These are phyloP conservation scores for Brachypalpus laphriformis DNA, from an alignment of 2,888 invertebrate species.

Conservation along the genomic window DNA sequence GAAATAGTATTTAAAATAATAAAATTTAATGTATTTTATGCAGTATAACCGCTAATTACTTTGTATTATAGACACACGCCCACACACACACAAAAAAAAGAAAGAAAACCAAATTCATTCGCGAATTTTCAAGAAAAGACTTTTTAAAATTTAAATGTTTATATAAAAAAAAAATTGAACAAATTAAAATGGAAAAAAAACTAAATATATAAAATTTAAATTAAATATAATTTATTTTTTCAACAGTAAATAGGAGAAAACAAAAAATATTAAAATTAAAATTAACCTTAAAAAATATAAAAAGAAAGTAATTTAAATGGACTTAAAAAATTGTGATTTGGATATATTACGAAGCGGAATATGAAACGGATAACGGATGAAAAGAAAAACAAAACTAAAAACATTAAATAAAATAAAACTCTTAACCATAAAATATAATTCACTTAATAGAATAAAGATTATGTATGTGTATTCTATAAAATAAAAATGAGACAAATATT, in stretches of 20 bases:
- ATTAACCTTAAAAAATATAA: slow-evolving; percentile 49
- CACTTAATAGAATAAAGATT: slow-evolving; percentile 49
- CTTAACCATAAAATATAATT: slow-evolving; percentile 28
- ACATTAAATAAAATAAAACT: slow-evolving; percentile 21
- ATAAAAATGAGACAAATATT: slow-evolving; percentile 22
- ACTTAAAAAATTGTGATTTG: slow-evolving; percentile 80
- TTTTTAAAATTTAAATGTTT: slow-evolving; percentile 63
- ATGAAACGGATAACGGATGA: slow-evolving; percentile 44
- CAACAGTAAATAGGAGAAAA: slow-evolving; percentile 59
- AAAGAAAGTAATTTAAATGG: slow-evolving; percentile 73
- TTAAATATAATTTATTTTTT: slow-evolving; percentile 68
- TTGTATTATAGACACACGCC: slow-evolving; percentile 56
- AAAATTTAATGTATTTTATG: slow-evolving; percentile 58
- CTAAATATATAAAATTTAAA: slow-evolving; percentile 31
- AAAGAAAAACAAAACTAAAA: slow-evolving; percentile 31
- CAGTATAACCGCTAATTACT: slow-evolving; percentile 40
- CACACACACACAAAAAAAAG: slow-evolving; percentile 13
- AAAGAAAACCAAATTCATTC: slow-evolving; percentile 26
- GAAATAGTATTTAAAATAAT: slow-evolving; percentile 52
- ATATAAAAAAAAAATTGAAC: slow-evolving; percentile 28
- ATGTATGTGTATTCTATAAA: slow-evolving; percentile 52
- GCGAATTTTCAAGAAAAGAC: slow-evolving; percentile 63
- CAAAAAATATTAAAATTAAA: slow-evolving; percentile 49
- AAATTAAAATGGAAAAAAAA: slow-evolving; percentile 32
- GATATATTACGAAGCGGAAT: slow-evolving; percentile 78